Evolutionary conservation across 2,113 vertebrate species (phyloP).

Genomic region (Daphoenositta chrysoptera): DNA sequence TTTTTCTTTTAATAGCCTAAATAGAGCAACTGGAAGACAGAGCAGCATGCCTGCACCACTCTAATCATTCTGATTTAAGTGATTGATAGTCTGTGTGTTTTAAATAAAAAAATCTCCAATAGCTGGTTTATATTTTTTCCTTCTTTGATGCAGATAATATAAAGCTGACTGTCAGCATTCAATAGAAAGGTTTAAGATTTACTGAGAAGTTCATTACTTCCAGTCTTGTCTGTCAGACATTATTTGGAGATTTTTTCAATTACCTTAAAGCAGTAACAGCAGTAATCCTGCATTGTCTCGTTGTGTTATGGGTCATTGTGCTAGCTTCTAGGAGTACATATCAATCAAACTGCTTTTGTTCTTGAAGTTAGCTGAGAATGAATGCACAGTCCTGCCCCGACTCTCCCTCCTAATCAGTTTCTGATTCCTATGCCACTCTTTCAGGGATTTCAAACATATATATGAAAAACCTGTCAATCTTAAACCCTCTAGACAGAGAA

Average conservation of each 20-base stretch:
- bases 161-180: slow-evolving; percentile 1
- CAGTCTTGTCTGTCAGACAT: background rate
- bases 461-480: background rate
- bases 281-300: background rate
- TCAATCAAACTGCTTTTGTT: slow-evolving; percentile 5
- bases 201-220: slow-evolving; percentile 31
- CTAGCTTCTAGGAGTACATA: background rate
- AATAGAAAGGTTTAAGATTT: background rate
- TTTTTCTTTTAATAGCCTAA: background rate
- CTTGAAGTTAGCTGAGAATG: background rate
- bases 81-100: background rate
- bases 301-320: background rate
- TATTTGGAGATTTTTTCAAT: slow-evolving; percentile 22
- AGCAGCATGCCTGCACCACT: background rate
- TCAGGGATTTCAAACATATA: background rate
- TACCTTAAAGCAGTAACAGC: slow-evolving; percentile 15
- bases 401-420: slow-evolving; percentile 26
- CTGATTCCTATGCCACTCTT: background rate
- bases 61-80: background rate
- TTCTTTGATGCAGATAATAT: background rate
- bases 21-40: background rate
- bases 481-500: background rate
- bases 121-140: background rate
- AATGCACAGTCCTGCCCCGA: background rate
- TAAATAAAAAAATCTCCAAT: background rate